These are phyloP conservation scores for Drosophila repleta DNA, from an alignment of 1,140 invertebrate species.

Conservation along the genomic window DNA sequence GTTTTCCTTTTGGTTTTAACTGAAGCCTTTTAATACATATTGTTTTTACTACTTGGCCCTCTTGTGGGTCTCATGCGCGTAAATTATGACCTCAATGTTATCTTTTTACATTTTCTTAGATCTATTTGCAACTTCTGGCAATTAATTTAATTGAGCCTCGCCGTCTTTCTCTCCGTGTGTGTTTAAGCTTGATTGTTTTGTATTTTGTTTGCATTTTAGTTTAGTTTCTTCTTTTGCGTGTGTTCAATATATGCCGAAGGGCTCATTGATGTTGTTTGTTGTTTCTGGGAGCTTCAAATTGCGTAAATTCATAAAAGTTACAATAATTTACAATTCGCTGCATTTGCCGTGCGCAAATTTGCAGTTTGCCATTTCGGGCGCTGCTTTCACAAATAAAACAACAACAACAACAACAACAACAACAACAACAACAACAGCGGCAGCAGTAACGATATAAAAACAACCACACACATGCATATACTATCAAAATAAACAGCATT, in stretches of 20 bases:
- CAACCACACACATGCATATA: conserved; percentile 32
- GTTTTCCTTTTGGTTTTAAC: too few species aligned
- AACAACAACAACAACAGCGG: conserved; percentile 41
- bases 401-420: conserved; percentile 49
- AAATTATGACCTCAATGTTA: too few species aligned
- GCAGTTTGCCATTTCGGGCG: conserved; percentile 55
- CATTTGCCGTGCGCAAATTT: conserved; percentile 73
- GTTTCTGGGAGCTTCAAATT: conserved; percentile 48
- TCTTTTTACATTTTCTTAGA: too few species aligned
- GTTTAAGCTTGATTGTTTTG: too few species aligned
- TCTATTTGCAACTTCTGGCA: too few species aligned
- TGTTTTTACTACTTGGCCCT: too few species aligned
- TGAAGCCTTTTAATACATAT: too few species aligned
- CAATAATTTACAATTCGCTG: conserved; percentile 81
- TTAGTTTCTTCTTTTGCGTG: background rate
- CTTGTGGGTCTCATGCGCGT: too few species aligned
- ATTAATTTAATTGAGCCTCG: too few species aligned
- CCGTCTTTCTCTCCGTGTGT: too few species aligned
- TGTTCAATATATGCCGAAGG: conserved; percentile 6
- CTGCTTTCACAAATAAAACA: conserved; percentile 35
- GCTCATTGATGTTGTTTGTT: conserved; percentile 28
- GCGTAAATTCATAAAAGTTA: conserved; percentile 60
- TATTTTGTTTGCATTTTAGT: background rate
- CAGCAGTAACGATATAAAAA: conserved; percentile 14
- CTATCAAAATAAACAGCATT: conserved; percentile 77